These are phyloP conservation scores for Branchellion lobata DNA, from an alignment of 2,888 invertebrate species.

Conservation along the genomic window DNA sequence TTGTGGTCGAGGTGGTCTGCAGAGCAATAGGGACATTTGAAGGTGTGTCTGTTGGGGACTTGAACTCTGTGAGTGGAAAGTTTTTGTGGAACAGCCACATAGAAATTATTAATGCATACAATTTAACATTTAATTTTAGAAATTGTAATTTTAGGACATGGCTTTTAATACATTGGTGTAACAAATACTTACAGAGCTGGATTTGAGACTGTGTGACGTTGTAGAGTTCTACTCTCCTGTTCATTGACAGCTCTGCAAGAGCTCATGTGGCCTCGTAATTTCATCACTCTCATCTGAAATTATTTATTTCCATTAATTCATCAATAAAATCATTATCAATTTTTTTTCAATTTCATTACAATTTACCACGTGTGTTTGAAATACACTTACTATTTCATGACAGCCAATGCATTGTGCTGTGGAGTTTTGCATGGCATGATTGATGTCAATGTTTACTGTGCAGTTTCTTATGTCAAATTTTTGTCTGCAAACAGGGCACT, in stretches of 20 bases:
- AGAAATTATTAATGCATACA: not conserved
- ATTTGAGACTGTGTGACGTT: constrained; percentile 20
- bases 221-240: not conserved
- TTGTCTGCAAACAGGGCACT: constrained; percentile 34
- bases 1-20: constrained; percentile 54
- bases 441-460: not conserved
- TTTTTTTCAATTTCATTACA: no score
- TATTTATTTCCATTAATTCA: no score
- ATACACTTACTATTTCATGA: not conserved
- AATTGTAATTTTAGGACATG: no score
- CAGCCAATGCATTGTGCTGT: constrained; percentile 29
- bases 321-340: no score
- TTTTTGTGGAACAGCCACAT: not conserved
- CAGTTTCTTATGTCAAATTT: constrained; percentile 11
- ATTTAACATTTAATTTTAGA: no score
- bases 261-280: constrained; percentile 32
- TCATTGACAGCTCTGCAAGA: not conserved
- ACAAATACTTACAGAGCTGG: constrained; percentile 31
- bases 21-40: constrained; percentile 59
- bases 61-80: constrained; percentile 35
- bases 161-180: no score
- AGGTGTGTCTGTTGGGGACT: constrained; percentile 58
- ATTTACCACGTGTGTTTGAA: no score
- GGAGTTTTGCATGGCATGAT: not conserved
- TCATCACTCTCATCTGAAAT: not conserved